These are phyloP conservation scores for Apolygus lucorum DNA, from an alignment of 1,140 invertebrate species.

Conservation along the genomic window DNA sequence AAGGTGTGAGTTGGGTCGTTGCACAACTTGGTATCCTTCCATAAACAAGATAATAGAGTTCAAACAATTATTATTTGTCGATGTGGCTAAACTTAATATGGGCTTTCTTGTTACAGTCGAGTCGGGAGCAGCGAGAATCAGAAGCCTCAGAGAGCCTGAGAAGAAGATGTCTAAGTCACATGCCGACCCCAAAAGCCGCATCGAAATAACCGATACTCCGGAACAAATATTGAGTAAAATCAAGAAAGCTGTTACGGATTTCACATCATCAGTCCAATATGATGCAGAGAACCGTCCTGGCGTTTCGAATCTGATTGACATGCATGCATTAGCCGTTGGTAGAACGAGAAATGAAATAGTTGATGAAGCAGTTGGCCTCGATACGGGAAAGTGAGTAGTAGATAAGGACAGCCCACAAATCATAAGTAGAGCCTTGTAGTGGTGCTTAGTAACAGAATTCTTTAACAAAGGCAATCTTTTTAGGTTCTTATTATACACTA, in stretches of 20 bases:
- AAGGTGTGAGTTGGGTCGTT: too few species aligned
- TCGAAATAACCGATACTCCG: conserved; percentile 71
- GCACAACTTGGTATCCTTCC: too few species aligned
- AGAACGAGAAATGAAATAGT: conserved; percentile 61
- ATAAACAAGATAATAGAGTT: too few species aligned
- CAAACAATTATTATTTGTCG: too few species aligned
- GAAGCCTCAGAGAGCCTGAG: conserved; percentile 69
- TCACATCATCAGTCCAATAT: conserved; percentile 70
- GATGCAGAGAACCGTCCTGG: conserved; percentile 70
- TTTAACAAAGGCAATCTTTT: neutral
- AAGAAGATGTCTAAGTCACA: conserved; percentile 99
- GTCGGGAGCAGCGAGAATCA: conserved; percentile 46
- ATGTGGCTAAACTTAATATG: too few species aligned
- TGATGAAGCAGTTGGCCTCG: conserved; percentile 52
- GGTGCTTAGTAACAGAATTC: neutral
- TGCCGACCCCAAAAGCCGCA: conserved; percentile 60
- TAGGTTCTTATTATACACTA: too few species aligned
- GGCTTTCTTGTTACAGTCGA: conserved; percentile 4
- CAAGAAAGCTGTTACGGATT: conserved; percentile 88
- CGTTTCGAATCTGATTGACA: conserved; percentile 77
- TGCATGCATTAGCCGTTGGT: conserved; percentile 69
- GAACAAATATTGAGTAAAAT: conserved; percentile 69
- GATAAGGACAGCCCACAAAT: too few species aligned
- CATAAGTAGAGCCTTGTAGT: too few species aligned
- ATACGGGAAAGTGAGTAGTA: conserved; percentile 57